These are phyloP conservation scores for Perccottus glenii DNA, from an alignment of 2,113 vertebrate genomes.

Conservation along the genomic window DNA sequence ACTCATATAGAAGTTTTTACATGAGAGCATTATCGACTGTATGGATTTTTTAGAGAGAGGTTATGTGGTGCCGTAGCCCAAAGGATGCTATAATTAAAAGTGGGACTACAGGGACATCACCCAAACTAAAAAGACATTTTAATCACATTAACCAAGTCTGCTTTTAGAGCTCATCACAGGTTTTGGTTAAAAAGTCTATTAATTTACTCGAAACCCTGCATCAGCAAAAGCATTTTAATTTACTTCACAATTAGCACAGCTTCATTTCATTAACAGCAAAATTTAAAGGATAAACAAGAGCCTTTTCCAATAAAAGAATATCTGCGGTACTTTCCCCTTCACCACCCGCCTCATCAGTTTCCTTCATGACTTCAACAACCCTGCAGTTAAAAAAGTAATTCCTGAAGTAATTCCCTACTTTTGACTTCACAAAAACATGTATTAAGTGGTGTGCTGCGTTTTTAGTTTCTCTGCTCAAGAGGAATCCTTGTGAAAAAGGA, in stretches of 20 bases:
- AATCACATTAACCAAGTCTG: conserved; percentile 72
- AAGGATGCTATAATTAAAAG: conserved; percentile 67
- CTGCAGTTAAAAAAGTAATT: conserved; percentile 67
- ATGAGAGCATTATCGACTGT: conserved; percentile 15
- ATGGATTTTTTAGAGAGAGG: conserved; percentile 17
- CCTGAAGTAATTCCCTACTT: conserved; percentile 65
- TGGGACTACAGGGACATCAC: conserved; percentile 49
- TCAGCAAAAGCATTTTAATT: conserved; percentile 79
- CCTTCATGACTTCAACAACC: conserved; percentile 59
- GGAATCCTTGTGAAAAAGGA: conserved; percentile 55
- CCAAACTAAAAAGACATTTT: conserved; percentile 68
- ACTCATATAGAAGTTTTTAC: conserved; percentile 22
- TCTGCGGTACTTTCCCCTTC: conserved; percentile 50
- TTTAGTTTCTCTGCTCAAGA: conserved; percentile 38
- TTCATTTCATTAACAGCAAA: conserved; percentile 76
- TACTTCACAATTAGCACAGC: conserved; percentile 76
- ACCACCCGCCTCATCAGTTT: conserved; percentile 54
- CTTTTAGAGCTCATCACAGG: conserved; percentile 56
- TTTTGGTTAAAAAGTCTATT: conserved; percentile 71
- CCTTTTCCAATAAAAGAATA: conserved; percentile 69
- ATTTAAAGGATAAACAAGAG: conserved; percentile 72
- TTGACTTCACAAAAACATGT: conserved; percentile 53
- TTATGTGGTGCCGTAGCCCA: conserved; percentile 22
- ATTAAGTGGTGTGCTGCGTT: conserved; percentile 50
- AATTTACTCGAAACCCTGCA: conserved; percentile 71